A percentile compares a stretch with the other conserved stretches of the same genome.
Evolutionary conservation across 2,888 invertebrate genomes (phyloP).

Genomic region (Drosophila gaucha): DNA sequence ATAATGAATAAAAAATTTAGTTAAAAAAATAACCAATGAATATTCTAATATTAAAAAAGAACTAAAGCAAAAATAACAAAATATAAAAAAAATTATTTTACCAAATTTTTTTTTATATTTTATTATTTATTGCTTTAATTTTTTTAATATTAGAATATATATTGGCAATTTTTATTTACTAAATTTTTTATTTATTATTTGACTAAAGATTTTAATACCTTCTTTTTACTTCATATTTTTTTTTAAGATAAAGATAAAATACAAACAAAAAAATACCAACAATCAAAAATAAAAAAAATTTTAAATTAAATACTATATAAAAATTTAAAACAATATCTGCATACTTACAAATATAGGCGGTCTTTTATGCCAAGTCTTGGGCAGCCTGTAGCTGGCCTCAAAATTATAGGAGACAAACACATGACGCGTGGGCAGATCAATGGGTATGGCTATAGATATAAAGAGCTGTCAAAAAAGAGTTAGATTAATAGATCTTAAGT

Average conservation of each 20-base stretch:
- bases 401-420: constrained; percentile 91
- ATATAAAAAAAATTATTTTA: no score
- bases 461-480: constrained; percentile 86
- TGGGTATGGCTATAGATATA: constrained; percentile 89
- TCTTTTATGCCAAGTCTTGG: constrained; percentile 85
- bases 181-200: no score
- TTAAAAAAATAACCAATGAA: not conserved
- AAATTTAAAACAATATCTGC: no score
- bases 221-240: no score
- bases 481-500: not conserved
- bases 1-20: not conserved
- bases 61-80: not conserved
- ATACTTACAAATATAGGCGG: constrained; percentile 69
- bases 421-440: constrained; percentile 88
- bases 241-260: not conserved
- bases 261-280: no score
- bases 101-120: no score
- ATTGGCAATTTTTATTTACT: no score
- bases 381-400: constrained; percentile 88
- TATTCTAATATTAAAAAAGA: not conserved
- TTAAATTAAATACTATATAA: no score
- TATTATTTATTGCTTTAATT: no score
- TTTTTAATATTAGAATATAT: no score
- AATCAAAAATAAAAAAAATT: no score
- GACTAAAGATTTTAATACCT: no score